Evolutionary conservation across 2,113 vertebrate genomes (phyloP).

Genomic region (Enhydra lutris): DNA sequence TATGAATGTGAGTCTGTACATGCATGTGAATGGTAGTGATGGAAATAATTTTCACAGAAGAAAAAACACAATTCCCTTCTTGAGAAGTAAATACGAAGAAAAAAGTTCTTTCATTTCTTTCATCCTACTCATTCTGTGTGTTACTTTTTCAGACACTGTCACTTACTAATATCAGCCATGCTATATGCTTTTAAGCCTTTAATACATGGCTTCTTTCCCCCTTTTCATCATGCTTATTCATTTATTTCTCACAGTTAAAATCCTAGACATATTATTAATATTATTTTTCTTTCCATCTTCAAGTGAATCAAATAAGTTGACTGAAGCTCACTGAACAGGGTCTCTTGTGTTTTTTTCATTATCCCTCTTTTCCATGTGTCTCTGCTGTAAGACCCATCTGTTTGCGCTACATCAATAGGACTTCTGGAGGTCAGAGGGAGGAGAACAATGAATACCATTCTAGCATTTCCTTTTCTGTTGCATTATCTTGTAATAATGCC

Average conservation of each 20-base stretch:
- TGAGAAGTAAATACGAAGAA: neutral
- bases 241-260: neutral
- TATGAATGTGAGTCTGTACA: neutral
- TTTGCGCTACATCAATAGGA: neutral
- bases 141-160: neutral
- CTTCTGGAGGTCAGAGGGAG: neutral
- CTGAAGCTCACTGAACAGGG: neutral
- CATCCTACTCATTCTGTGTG: neutral
- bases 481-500: neutral
- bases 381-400: neutral
- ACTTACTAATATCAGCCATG: neutral
- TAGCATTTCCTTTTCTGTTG: neutral
- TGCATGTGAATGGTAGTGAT: neutral
- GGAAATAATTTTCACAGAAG: neutral
- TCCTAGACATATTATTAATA: neutral
- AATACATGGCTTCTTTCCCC: neutral
- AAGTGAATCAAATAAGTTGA: neutral
- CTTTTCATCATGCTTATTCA: neutral
- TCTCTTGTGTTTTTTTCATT: neutral
- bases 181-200: neutral
- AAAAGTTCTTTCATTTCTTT: neutral
- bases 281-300: neutral
- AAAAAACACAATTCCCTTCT: neutral
- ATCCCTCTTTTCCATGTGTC: neutral
- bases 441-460: neutral